Base-by-base conservation (phyloP, 35 echinoderm and acorn worm species). In the Strongylocentrotus purpuratus region DNA sequence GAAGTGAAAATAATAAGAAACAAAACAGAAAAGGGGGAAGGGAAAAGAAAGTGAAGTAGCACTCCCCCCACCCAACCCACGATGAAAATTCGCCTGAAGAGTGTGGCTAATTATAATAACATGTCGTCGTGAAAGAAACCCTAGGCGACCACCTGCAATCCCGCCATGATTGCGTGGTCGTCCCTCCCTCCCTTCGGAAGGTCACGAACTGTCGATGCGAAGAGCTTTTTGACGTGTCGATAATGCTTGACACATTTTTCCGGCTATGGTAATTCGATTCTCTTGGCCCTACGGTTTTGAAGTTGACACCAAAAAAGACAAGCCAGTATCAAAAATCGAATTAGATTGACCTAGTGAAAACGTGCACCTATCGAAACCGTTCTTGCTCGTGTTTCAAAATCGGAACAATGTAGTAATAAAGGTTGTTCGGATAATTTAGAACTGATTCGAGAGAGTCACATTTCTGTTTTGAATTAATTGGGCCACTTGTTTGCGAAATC, bases 241-340 rank as follows among this genome's bases (percentile, higher is more conserved):
- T 78, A 18, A n/a, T 22, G 65, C 65, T 28, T 78, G 65, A n/a
- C 65, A 28, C 25, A 78, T 7, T n/a, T 78, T 28, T 78, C 6
- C 65, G 65, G 65, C 65, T 28, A 78, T 78, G 65, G 65, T 78
- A 78, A 78, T 78, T 78, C 65, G 28, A 78, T 22, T 78, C 65
- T 28, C 65, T 28, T 7, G 65, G 22, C 65, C 65, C 65, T 78
- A 22, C 20, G 65, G 20, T 28, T 78, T 78, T 78, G 28, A 78
- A 78, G 65, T 78, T 78, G 65, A 78, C 65, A 78, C 65, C 65
- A 22, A 78, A 78, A 41, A 78, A 78, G 65, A 78, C 65, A 78
- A n/a, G 65, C 28, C 65, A 2, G 22, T 78, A 28, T 78, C 65
- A 78, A 22, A 78, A 78, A 78, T 78, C 22, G 65, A 78, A 78